Conservation (phyloP, 2,113 vertebrate genomes). For the Pollachius pollachius region DNA sequence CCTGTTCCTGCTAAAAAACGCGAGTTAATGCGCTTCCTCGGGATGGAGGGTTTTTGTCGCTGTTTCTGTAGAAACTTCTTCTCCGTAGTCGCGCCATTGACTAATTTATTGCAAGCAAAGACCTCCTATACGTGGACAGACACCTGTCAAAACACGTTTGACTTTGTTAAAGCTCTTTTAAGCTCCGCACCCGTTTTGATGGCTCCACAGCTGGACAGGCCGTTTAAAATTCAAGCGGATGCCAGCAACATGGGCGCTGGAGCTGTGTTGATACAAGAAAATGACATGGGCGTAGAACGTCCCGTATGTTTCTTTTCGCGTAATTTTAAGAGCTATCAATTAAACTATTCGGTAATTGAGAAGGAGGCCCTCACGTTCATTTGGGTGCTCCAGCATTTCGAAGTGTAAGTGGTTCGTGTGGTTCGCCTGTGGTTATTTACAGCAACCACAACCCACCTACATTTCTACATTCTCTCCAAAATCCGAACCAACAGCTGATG, state of each 20-base stretch:
- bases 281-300: background rate
- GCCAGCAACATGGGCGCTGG: slow-evolving; percentile 13
- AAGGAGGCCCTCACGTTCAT: slow-evolving; percentile 10
- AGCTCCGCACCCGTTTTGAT: slow-evolving; percentile 3
- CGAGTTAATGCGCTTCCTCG: too few species aligned
- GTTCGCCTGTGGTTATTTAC: background rate
- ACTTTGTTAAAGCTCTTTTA: background rate
- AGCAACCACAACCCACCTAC: slow-evolving; percentile 2
- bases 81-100: background rate
- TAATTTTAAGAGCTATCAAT: background rate
- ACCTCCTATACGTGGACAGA: background rate
- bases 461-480: background rate
- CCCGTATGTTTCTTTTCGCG: background rate
- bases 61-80: slow-evolving; percentile 16
- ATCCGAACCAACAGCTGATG: background rate
- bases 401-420: background rate
- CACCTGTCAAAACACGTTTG: background rate
- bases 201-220: background rate
- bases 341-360: slow-evolving; percentile 8
- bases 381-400: slow-evolving; percentile 4
- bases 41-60: background rate
- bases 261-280: background rate
- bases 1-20: too few species aligned
- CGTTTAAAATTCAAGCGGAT: slow-evolving; percentile 15
- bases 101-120: background rate